These are phyloP conservation scores for Condylura cristata DNA, from an alignment of 2,113 vertebrate species.

Conservation along the genomic window DNA sequence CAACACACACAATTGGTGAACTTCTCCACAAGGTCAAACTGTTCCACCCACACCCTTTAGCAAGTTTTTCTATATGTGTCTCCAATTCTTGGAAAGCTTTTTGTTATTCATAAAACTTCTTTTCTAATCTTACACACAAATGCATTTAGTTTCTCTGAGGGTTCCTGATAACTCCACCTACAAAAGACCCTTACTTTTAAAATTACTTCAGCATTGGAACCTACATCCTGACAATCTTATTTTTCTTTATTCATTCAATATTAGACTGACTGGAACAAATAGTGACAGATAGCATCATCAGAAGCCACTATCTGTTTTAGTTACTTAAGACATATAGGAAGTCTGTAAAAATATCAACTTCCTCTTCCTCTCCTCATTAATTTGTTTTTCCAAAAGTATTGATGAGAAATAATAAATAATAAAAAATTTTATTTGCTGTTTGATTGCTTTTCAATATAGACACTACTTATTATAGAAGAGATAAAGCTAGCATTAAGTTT, in stretches of 20 bases:
- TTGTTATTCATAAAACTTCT: neutral
- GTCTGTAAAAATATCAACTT: neutral
- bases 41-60: neutral
- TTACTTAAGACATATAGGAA: neutral
- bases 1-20: neutral
- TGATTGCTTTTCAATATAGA: neutral
- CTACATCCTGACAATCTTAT: neutral
- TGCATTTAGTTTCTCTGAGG: neutral
- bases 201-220: neutral
- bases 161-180: neutral
- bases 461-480: neutral
- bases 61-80: neutral
- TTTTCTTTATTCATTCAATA: constrained; percentile 17
- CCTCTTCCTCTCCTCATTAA: neutral
- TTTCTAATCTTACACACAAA: neutral
- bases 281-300: neutral
- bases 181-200: neutral
- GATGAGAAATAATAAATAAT: neutral
- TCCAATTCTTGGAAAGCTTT: neutral
- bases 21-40: neutral
- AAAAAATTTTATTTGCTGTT: neutral
- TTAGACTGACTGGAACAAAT: neutral
- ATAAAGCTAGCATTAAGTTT: neutral
- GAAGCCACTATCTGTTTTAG: neutral
- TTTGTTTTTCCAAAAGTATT: neutral